phyloP scores from a whole-genome alignment of 2,888 invertebrate genomes.

The Pseudococcus longispinus region DNA sequence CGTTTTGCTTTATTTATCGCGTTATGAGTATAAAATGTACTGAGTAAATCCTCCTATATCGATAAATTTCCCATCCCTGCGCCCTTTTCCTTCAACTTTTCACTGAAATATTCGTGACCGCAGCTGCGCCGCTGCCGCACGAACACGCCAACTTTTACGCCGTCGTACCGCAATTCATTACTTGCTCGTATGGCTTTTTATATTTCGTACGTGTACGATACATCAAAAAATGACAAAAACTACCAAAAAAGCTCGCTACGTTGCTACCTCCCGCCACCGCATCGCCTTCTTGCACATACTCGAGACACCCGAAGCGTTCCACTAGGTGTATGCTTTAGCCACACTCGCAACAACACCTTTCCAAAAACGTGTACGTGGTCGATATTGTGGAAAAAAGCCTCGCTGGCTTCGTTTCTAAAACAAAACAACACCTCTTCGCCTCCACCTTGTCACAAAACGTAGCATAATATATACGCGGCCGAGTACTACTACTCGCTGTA shows the following conservation, averaged over 20 bases:
- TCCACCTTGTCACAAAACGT: background rate
- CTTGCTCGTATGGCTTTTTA: background rate
- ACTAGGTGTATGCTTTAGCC: background rate
- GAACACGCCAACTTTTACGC: background rate
- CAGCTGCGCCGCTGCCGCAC: background rate
- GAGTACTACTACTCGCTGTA: background rate
- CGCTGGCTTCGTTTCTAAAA: background rate
- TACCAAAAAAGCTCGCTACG: background rate
- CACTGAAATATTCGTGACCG: background rate
- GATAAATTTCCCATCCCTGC: background rate
- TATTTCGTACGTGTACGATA: background rate
- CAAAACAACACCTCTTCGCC: background rate
- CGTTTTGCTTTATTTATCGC: background rate
- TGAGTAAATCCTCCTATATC: background rate
- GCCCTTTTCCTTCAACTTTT: background rate
- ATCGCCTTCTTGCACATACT: background rate
- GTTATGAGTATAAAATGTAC: background rate
- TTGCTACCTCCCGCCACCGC: background rate
- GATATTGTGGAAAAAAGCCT: background rate
- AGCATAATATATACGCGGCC: background rate
- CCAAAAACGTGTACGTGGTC: background rate
- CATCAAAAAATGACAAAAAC: slow-evolving; percentile 13
- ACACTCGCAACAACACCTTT: background rate
- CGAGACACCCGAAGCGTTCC: background rate
- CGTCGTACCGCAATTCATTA: background rate